phyloP scores from a whole-genome alignment of 2,797 vertebrate genomes.

The Rhinogobio ventralis region DNA sequence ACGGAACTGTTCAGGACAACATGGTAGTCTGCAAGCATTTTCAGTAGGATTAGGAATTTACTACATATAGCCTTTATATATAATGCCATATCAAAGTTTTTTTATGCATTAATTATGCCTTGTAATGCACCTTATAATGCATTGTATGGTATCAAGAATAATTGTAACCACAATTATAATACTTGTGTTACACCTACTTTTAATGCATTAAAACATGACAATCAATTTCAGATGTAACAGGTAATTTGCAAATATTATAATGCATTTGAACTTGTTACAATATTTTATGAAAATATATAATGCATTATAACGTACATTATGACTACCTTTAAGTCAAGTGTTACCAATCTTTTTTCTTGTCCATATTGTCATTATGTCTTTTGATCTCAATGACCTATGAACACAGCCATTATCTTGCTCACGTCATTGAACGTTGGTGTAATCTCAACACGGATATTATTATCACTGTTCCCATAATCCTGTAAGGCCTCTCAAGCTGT shows the following conservation, averaged over 20 bases:
- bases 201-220: background rate
- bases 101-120: background rate
- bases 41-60: too few species aligned
- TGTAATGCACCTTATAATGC: background rate
- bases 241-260: too few species aligned
- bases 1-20: too few species aligned
- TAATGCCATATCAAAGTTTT: too few species aligned
- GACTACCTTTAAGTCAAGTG: background rate
- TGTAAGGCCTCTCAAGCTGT: conserved; percentile 7
- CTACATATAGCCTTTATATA: too few species aligned
- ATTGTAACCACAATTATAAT: background rate
- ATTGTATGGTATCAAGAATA: background rate
- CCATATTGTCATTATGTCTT: background rate
- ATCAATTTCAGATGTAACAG: background rate
- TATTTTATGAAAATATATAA: too few species aligned
- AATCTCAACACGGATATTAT: conserved; percentile 22
- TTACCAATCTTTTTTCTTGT: background rate
- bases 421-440: conserved; percentile 2
- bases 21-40: too few species aligned
- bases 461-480: conserved; percentile 48
- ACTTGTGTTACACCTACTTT: too few species aligned
- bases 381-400: background rate
- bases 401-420: background rate
- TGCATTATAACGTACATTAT: background rate
- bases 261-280: too few species aligned